Evolutionary conservation across 2,113 vertebrate genomes (phyloP).

Genomic region (Myotis brandtii): DNA sequence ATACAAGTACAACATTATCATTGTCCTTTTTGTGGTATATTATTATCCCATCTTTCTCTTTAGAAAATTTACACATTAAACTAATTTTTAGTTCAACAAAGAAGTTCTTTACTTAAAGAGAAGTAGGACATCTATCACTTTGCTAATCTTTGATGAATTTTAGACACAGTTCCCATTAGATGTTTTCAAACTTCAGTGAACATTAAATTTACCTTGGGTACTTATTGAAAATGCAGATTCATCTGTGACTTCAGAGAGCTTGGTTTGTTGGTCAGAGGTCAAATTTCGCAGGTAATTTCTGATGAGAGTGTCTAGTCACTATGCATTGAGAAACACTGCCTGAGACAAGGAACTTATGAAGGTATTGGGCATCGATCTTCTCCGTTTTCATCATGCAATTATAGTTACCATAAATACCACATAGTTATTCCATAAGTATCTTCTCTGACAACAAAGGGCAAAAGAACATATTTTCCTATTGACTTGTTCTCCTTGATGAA

Average conservation of each 20-base stretch:
- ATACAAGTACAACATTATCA: neutral
- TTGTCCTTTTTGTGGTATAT: neutral
- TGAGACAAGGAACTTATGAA: neutral
- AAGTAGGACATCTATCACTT: neutral
- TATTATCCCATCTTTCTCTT: neutral
- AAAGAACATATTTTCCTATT: conserved; percentile 47
- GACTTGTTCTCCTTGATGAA: conserved; percentile 52
- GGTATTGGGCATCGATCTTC: neutral
- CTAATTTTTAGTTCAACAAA: conserved; percentile 28
- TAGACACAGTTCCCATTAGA: neutral
- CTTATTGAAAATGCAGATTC: neutral
- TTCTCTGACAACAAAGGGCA: conserved; percentile 18
- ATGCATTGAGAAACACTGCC: neutral
- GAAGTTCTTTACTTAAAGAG: neutral
- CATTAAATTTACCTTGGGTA: neutral
- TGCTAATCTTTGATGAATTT: conserved; percentile 16
- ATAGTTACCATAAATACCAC: neutral
- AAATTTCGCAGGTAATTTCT: neutral
- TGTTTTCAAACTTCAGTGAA: conserved; percentile 7
- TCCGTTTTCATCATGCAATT: neutral
- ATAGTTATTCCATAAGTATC: neutral
- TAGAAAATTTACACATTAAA: neutral
- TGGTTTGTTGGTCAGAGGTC: neutral
- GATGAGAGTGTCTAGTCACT: neutral
- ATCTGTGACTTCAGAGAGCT: neutral